These are phyloP conservation scores for Liolophura sinensis DNA, from an alignment of 1,140 invertebrate genomes.

Conservation along the genomic window DNA sequence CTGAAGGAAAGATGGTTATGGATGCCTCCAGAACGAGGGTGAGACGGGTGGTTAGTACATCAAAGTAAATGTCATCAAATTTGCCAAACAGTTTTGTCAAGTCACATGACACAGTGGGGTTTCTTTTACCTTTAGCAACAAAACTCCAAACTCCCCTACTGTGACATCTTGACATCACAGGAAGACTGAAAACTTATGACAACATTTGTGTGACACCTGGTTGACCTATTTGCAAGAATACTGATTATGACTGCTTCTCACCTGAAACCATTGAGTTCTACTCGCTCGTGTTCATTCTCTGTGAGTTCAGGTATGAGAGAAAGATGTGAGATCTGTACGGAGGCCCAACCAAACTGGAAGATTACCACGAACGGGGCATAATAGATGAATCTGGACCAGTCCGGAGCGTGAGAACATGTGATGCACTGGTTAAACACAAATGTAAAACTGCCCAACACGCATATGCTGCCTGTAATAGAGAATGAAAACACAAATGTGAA, in stretches of 20 bases:
- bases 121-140: no score
- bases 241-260: conserved; percentile 41
- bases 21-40: no score
- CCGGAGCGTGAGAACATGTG: conserved; percentile 64
- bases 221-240: no score
- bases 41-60: no score
- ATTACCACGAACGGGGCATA: conserved; percentile 87
- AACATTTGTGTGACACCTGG: no score
- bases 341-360: conserved; percentile 97
- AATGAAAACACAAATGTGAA: conserved; percentile 53
- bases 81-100: no score
- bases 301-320: conserved; percentile 84
- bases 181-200: no score
- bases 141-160: no score
- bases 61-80: no score
- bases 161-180: no score
- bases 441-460: conserved; percentile 80
- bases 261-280: conserved; percentile 85
- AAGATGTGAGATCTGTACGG: conserved; percentile 92
- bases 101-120: no score
- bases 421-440: conserved; percentile 88
- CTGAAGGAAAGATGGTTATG: no score
- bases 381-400: conserved; percentile 82
- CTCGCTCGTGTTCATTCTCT: conserved; percentile 74
- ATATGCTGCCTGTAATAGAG: conserved; percentile 69